These are phyloP conservation scores for Microcebus murinus DNA, from an alignment of 2,113 vertebrate genomes.

Conservation along the genomic window DNA sequence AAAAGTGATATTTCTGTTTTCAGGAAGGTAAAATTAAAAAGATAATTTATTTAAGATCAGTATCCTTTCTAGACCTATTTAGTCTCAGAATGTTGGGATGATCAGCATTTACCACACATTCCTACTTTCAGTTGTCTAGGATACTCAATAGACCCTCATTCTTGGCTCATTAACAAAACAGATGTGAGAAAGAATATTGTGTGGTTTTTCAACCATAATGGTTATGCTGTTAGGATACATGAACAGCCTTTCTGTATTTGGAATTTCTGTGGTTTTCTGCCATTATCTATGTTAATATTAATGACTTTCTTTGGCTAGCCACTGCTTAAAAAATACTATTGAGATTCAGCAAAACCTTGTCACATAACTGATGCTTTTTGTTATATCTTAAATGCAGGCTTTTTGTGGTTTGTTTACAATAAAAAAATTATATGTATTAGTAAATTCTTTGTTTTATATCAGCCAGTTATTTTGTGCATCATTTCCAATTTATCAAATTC, in stretches of 20 bases:
- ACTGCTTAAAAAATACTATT: slow-evolving; percentile 4
- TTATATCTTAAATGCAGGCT: slow-evolving; percentile 50
- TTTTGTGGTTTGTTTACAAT: slow-evolving; percentile 50
- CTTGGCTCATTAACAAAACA: slow-evolving; percentile 73
- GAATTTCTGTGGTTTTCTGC: slow-evolving; percentile 66
- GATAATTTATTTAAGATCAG: slow-evolving; percentile 49
- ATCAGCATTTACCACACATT: slow-evolving; percentile 59
- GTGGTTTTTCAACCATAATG: slow-evolving; percentile 73
- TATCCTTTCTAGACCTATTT: slow-evolving; percentile 41
- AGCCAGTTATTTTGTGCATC: slow-evolving; percentile 7
- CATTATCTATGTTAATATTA: slow-evolving; percentile 73
- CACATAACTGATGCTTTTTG: slow-evolving; percentile 51
- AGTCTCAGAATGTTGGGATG: slow-evolving; percentile 38
- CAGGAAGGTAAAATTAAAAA: slow-evolving; percentile 58
- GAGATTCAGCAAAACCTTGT: slow-evolving; percentile 49
- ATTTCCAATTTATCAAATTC: slow-evolving; percentile 31
- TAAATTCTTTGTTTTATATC: slow-evolving; percentile 45
- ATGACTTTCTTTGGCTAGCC: slow-evolving; percentile 58
- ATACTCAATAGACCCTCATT: slow-evolving; percentile 70
- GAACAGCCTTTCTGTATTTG: slow-evolving; percentile 75
- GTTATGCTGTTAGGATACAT: slow-evolving; percentile 68
- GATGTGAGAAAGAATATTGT: slow-evolving; percentile 76
- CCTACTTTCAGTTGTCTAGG: slow-evolving; percentile 69
- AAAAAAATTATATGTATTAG: slow-evolving; percentile 34
- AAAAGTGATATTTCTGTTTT: slow-evolving; percentile 44